Base-by-base conservation (phyloP, 1,140 invertebrate species). In the Bombus pascuorum region DNA sequence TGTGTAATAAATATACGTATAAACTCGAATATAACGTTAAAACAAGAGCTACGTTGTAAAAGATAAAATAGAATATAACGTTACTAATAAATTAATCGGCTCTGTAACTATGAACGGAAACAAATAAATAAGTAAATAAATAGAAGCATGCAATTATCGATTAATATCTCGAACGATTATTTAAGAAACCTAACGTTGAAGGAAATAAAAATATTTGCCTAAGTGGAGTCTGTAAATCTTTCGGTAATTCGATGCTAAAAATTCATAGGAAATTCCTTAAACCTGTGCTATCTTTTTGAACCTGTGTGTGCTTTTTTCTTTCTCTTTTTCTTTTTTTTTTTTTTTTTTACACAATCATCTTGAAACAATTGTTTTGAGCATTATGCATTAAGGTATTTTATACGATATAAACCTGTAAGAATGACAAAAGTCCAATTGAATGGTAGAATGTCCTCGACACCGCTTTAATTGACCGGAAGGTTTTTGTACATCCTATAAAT, bases 401-500 rank as follows among this genome's bases (percentile, higher is more conserved):
- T 15, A 34, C 32, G 37, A 34, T 0, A 32, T 25, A 34, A 47
- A 28, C n/a, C 25, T 42, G 18, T 32, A 25, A 13, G n/a, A 44
- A 13, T n/a, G 0, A 18, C 0, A 10, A 39, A 77, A 39, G 12
- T 57, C 42, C 37, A 42, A 4, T n/a, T 3, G 34, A 28, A 25
- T 1, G 12, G 8, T 32, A 65, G 65, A 4, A 9, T 71, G 68
- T 81, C 66, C 47, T 57, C 28, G 34, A 57, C 15, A 5, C n/a
- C 34, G 8, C 15, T 32, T 74, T 76, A 91, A 86, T 90, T 84
- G 42, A 81, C 74, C 34, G 94, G 92, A 37, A 94, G 87, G 86
- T 93, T 92, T 78, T 93, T 94, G 78, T 95, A 95, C 94, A 95
- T 94, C 81, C 91, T 95, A 81, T 94, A 95, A 12, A 95, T 91